phyloP scores from a whole-genome alignment of 2,797 vertebrate genomes.

The Tapera naevia region DNA sequence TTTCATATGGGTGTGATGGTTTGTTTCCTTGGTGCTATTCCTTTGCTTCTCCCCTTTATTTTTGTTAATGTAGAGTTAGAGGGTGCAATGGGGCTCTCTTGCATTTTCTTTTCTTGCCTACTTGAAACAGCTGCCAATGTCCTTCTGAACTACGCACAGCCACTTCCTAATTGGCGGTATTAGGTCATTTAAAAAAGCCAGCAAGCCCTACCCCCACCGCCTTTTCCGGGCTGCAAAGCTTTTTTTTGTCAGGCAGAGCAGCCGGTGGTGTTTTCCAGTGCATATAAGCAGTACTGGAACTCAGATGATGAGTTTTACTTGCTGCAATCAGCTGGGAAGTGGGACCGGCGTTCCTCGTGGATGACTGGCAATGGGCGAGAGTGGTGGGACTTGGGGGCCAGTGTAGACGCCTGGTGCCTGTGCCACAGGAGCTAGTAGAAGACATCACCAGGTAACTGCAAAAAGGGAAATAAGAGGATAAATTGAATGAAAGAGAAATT shows the following conservation, averaged over 20 bases:
- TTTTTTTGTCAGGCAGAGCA: not conserved
- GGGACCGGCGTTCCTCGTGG: not conserved
- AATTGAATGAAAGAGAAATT: not conserved
- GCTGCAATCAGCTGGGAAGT: not conserved
- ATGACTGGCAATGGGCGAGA: conserved; percentile 12
- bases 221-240: conserved; percentile 49
- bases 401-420: not conserved
- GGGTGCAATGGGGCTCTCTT: rapidly evolving
- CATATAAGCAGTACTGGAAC: not conserved
- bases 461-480: not conserved
- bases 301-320: not conserved
- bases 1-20: not conserved
- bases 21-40: not conserved
- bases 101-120: not conserved
- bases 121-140: conserved; percentile 35
- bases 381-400: not conserved
- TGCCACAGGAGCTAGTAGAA: conserved; percentile 19
- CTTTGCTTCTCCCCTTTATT: not conserved
- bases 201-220: not conserved
- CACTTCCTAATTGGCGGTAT: conserved; percentile 49
- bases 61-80: not conserved
- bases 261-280: not conserved
- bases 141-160: conserved; percentile 1
- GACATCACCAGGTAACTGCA: conserved; percentile 22
- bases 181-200: conserved; percentile 55